Conservation (phyloP, 2,888 invertebrate species). For the Hirtodrosophila confusa region DNA sequence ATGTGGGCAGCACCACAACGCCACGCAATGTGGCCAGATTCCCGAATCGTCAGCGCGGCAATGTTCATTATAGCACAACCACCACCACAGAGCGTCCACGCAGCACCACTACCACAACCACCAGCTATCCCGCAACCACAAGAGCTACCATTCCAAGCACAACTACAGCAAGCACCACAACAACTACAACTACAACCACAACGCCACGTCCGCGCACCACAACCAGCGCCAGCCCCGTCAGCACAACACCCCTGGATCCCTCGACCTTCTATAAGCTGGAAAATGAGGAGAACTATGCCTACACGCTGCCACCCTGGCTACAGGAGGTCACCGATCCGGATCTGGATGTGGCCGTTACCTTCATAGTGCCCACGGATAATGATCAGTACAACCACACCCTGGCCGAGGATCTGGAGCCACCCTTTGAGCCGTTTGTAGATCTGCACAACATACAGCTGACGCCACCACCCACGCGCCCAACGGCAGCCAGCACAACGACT, state of each 20-base stretch:
- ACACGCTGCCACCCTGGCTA: constrained; percentile 81
- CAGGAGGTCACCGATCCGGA: constrained; percentile 82
- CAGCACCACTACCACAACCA: constrained; percentile 33
- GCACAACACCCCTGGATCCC: constrained; percentile 66
- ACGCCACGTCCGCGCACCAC: constrained; percentile 44
- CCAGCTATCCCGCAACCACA: constrained; percentile 44
- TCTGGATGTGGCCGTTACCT: constrained; percentile 81
- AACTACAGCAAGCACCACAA: constrained; percentile 26
- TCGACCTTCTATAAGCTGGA: constrained; percentile 70
- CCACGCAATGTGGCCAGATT: constrained; percentile 52
- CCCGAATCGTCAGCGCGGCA: constrained; percentile 64
- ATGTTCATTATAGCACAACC: constrained; percentile 64
- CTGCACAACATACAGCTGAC: constrained; percentile 70
- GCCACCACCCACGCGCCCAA: constrained; percentile 56
- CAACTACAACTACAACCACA: constrained; percentile 33
- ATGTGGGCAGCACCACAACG: constrained; percentile 58
- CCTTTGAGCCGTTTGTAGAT: constrained; percentile 81
- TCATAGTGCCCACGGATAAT: constrained; percentile 78
- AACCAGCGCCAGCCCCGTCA: constrained; percentile 8
- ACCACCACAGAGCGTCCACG: constrained; percentile 37
- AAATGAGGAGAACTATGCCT: constrained; percentile 73
- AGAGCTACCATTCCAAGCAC: constrained; percentile 32
- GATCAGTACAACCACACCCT: constrained; percentile 81
- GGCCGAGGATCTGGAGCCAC: constrained; percentile 77
- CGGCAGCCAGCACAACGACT: constrained; percentile 26